phyloP scores from a whole-genome alignment of 2,888 invertebrate species.

The Conops quadrifasciatus region DNA sequence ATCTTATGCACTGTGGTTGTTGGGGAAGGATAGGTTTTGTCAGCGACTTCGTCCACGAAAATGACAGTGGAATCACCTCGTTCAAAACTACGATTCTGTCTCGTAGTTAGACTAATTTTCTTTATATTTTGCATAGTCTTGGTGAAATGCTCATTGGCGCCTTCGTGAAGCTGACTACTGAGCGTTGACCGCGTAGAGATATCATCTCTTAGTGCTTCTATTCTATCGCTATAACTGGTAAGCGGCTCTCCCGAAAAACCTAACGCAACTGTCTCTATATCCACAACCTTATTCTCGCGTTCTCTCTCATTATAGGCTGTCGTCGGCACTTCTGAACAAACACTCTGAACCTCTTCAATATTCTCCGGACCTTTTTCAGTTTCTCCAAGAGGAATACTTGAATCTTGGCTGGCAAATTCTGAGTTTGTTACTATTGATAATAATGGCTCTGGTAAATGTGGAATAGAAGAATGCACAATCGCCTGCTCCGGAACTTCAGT shows the following conservation, averaged over 20 bases:
- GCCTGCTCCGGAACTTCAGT: conserved; percentile 54
- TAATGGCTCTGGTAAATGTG: conserved; percentile 54
- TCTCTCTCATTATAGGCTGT: conserved; percentile 24
- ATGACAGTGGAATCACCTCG: conserved; percentile 58
- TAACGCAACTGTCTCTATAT: conserved; percentile 52
- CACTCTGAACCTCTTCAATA: conserved; percentile 48
- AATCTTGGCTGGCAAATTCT: conserved; percentile 20
- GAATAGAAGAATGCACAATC: conserved; percentile 54
- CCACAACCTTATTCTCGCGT: conserved; percentile 51
- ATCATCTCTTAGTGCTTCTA: conserved; percentile 35
- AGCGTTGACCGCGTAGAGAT: conserved; percentile 42
- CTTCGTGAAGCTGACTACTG: conserved; percentile 22
- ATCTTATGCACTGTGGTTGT: conserved; percentile 66
- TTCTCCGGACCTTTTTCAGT: conserved; percentile 25
- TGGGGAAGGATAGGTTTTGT: conserved; percentile 54
- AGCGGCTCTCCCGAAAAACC: conserved; percentile 39
- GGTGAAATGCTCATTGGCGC: conserved; percentile 36
- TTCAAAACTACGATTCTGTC: conserved; percentile 56
- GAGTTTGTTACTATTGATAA: conserved; percentile 11
- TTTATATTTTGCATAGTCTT: conserved; percentile 39
- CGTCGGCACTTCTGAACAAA: conserved; percentile 40
- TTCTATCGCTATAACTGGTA: conserved; percentile 11
- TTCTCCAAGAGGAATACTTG: not conserved
- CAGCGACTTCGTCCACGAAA: conserved; percentile 57
- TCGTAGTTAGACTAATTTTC: conserved; percentile 48